phyloP scores from a whole-genome alignment of 2,113 vertebrate species.

The Carlito syrichta region DNA sequence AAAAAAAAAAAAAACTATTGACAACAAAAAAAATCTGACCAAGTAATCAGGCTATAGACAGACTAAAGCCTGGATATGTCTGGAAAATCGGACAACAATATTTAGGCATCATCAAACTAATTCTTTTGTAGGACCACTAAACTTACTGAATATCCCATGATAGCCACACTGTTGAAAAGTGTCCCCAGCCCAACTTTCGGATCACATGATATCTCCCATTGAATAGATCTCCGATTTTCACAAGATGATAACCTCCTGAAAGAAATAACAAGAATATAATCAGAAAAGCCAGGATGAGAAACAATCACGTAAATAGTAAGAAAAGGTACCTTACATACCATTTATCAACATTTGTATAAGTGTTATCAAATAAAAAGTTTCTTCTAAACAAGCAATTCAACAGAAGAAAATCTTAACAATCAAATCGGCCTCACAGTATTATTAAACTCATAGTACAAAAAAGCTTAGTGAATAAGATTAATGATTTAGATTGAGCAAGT shows the following conservation, averaged over 20 bases:
- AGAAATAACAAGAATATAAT: constrained; percentile 14
- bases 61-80: background rate
- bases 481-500: background rate
- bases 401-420: background rate
- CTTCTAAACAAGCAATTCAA: background rate
- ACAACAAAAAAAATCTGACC: background rate
- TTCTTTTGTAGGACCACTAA: background rate
- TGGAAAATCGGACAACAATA: background rate
- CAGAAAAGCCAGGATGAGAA: background rate
- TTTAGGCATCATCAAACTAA: background rate
- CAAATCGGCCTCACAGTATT: background rate
- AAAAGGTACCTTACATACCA: background rate
- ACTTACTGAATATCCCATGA: constrained; percentile 99
- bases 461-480: background rate
- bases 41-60: background rate
- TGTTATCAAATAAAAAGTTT: background rate
- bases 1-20: constrained; percentile 3
- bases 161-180: constrained; percentile 99
- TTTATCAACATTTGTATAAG: background rate
- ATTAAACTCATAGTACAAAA: background rate
- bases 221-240: constrained; percentile 97
- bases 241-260: constrained; percentile 95
- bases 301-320: background rate
- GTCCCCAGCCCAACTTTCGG: constrained; percentile 97
- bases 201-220: constrained; percentile 96